Percentiles rank a stretch among this genome's conserved stretches.
phyloP scores from a whole-genome alignment of 2,888 invertebrate genomes.

The Ischnura elegans region DNA sequence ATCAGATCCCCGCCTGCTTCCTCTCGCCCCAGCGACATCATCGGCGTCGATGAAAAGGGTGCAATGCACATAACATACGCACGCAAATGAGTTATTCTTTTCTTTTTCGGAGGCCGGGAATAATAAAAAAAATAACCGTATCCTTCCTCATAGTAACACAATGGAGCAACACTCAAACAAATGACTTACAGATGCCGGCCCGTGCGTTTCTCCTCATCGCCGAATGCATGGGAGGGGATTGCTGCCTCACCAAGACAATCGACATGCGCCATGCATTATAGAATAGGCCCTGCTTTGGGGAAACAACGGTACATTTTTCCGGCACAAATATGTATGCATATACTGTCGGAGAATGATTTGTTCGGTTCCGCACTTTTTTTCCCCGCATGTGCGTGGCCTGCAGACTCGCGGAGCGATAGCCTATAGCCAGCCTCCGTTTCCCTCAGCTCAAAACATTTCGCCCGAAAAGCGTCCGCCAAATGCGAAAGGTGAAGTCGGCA shows the following conservation, averaged over 20 bases:
- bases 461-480: too few relatives aligned
- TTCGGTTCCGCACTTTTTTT: not conserved
- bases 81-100: not conserved
- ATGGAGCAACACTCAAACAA: not conserved
- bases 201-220: conserved; percentile 19
- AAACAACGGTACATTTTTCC: conserved; percentile 14
- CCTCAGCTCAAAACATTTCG: not conserved
- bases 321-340: conserved; percentile 22
- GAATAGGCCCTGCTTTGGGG: not conserved
- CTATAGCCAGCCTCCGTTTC: too few relatives aligned
- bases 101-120: not conserved
- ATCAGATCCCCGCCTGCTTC: not conserved
- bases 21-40: not conserved
- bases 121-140: too few relatives aligned
- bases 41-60: not conserved
- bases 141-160: conserved; percentile 16
- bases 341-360: not conserved
- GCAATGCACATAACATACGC: not conserved
- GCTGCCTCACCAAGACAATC: not conserved
- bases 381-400: too few relatives aligned
- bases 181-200: conserved; percentile 5
- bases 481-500: conserved; percentile 8
- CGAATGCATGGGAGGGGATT: conserved; percentile 21
- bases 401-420: not conserved
- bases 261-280: conserved; percentile 21